These are phyloP conservation scores for Siniperca obscura DNA, from an alignment of 2,797 vertebrate genomes.

Conservation along the genomic window DNA sequence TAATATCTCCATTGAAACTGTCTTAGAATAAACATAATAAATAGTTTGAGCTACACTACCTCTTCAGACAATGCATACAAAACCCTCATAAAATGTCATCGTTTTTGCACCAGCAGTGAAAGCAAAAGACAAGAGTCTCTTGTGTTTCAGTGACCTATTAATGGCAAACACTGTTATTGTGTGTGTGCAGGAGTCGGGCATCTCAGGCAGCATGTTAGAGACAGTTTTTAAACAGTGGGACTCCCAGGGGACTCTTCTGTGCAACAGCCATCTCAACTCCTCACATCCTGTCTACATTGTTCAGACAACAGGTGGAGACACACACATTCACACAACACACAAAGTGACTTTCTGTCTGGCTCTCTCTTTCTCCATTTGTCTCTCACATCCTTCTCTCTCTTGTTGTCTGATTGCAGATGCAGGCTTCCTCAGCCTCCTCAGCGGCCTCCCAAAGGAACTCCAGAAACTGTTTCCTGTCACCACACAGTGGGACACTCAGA, in stretches of 20 bases:
- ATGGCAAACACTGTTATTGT: constrained; percentile 54
- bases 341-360: constrained; percentile 13
- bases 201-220: constrained; percentile 75
- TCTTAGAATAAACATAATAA: constrained; percentile 17
- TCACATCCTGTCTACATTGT: constrained; percentile 81
- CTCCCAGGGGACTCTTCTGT: constrained; percentile 73
- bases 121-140: constrained; percentile 37
- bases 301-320: constrained; percentile 78
- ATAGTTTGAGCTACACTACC: constrained; percentile 11
- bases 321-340: constrained; percentile 12
- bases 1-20: constrained; percentile 7
- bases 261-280: constrained; percentile 63
- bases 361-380: constrained; percentile 29
- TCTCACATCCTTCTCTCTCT: constrained; percentile 39
- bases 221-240: constrained; percentile 79
- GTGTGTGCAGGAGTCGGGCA: constrained; percentile 57
- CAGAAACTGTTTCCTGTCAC: constrained; percentile 71
- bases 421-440: constrained; percentile 90
- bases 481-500: constrained; percentile 37
- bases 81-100: constrained; percentile 24
- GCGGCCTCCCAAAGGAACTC: constrained; percentile 80
- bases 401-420: constrained; percentile 74
- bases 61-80: constrained; percentile 40
- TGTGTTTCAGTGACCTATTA: constrained; percentile 69
- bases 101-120: constrained; percentile 32